Base-by-base conservation (phyloP, 2,888 invertebrate genomes). In the Nephrotoma guestfalica region DNA sequence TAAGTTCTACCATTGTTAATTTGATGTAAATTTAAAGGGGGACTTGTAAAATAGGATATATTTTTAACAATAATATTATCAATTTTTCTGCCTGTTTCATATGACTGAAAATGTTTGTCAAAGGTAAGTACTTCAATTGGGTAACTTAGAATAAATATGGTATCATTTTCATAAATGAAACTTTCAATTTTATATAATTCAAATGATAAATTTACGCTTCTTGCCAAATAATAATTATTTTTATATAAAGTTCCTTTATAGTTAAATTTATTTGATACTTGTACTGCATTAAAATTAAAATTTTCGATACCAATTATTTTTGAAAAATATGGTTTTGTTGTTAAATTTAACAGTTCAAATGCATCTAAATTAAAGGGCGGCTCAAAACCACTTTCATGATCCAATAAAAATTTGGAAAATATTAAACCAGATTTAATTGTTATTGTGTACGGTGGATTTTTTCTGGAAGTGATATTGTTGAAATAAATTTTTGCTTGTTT, bases 171-270 rank as follows among this genome's bases (percentile, higher is more conserved):
- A 43, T 85, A 85, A 57, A 86, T 85, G 40, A 83, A 87, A 51
- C 57, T 85, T 86, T 51, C 41, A 85, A 87, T 87, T 87, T 87
- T 87, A 87, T 57, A 86, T 86, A 87, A 85, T 15, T 87, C 87
- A 42, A 86, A 87, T 86, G 13, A 9, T 6, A 13, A n/a, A 45
- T 11, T 45, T 85, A 15, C 11, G 4, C n/a, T 84, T 51, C 51
- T 85, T 51, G 86, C 42, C 40, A 87, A 18, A 87, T 87, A 87
- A 87, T 87, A 86, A 42, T 85, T 41, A 83, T 30, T 42, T 85
- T 86, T 87, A 86, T 87, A 87, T 43, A 84, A 42, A 13, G 86
- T 87, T n/a, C 86, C 86, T 15, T 87, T 87, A 85, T 87, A 87
- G 13, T 71, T 84, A 11, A 87, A 57, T 41, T 86, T 85, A 13